Percentiles rank a stretch among this genome's conserved stretches.
phyloP scores from a whole-genome alignment of 2,797 vertebrate genomes.

The Crypturellus tataupa region DNA sequence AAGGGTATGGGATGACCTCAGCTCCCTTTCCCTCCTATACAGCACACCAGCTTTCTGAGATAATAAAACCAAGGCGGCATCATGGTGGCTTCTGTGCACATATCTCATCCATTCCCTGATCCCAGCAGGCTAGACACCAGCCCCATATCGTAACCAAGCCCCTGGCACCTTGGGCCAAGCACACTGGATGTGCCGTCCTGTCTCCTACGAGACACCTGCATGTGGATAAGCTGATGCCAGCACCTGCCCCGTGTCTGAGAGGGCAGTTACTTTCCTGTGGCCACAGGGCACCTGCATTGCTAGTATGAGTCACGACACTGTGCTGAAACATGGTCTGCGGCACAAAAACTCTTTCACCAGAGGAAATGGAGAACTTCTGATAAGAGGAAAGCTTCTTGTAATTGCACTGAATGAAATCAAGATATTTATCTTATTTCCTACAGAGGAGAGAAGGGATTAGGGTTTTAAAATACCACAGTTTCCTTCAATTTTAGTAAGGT shows the following conservation, averaged over 20 bases:
- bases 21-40: not conserved
- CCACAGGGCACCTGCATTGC: not conserved
- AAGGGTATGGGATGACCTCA: no score
- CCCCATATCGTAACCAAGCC: not conserved
- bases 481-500: not conserved
- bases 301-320: not conserved
- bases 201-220: not conserved
- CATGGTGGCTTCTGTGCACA: rapidly evolving
- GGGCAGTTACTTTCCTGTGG: not conserved
- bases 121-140: not conserved
- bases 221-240: not conserved
- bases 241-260: not conserved
- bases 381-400: slow-evolving; percentile 45
- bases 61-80: rapidly evolving
- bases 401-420: slow-evolving; percentile 59
- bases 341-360: not conserved
- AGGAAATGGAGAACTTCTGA: not conserved
- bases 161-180: rapidly evolving
- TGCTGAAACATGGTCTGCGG: not conserved
- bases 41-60: not conserved
- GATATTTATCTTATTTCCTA: slow-evolving; percentile 61
- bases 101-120: not conserved
- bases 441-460: slow-evolving; percentile 30
- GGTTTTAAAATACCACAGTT: slow-evolving; percentile 45
- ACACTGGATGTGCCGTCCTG: not conserved